A percentile compares a stretch with the other conserved stretches of the same genome.
These are phyloP conservation scores for Mustela nigripes DNA, from an alignment of 2,113 vertebrate species.

Conservation along the genomic window DNA sequence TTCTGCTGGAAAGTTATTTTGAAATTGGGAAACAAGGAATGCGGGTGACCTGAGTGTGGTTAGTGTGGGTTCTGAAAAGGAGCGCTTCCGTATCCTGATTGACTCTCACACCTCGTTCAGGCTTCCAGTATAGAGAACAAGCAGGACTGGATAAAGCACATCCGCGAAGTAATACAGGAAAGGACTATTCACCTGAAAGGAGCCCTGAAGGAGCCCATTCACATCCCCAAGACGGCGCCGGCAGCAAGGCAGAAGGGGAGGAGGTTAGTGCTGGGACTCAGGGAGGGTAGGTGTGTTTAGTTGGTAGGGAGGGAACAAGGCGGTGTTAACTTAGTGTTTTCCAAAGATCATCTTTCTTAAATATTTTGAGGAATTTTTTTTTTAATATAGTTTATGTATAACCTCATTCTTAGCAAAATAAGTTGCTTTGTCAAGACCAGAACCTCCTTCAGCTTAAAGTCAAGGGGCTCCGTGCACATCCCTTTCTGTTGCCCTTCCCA, in stretches of 20 bases:
- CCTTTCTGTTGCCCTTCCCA: rapidly evolving
- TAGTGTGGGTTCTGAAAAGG: background rate
- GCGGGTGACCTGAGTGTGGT: rapidly evolving
- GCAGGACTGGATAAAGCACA: conserved; percentile 99
- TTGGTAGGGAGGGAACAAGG: too few relatives aligned
- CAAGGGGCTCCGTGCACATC: rapidly evolving
- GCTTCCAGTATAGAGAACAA: conserved; percentile 99
- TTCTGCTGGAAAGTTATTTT: background rate
- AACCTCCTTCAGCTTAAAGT: background rate
- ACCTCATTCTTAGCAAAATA: background rate
- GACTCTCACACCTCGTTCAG: conserved; percentile 83
- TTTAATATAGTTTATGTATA: background rate
- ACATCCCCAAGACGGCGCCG: conserved; percentile 96
- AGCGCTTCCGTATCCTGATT: conserved; percentile 45
- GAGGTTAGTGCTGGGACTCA: conserved; percentile 86
- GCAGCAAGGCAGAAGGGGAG: conserved; percentile 95
- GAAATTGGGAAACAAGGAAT: background rate
- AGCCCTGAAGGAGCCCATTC: conserved; percentile 98
- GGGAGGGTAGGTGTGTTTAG: rapidly evolving
- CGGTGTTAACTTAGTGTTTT: background rate
- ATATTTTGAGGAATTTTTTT: background rate
- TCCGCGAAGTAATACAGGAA: conserved; percentile 99
- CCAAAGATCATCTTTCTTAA: background rate
- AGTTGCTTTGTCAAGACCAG: background rate
- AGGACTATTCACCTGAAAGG: conserved; percentile 98